Conservation (phyloP, 2,888 invertebrate species). For the Dilophus febrilis region DNA sequence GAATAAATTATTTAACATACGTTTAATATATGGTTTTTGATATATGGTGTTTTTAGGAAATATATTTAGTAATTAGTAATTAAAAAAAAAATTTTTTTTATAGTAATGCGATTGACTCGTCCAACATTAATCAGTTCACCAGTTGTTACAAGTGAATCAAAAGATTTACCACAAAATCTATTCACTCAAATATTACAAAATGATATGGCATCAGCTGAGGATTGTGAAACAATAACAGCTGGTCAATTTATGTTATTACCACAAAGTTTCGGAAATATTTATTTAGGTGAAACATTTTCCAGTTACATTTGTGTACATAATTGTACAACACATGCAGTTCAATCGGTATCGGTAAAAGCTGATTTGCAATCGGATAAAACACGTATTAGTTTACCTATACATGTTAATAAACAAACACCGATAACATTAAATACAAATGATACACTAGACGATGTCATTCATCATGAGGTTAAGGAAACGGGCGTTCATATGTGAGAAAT, state of each 20-base stretch:
- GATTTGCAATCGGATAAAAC: conserved; percentile 89
- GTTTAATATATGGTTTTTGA: too few species aligned
- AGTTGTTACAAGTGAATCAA: conserved; percentile 67
- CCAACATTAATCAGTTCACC: conserved; percentile 72
- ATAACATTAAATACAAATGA: conserved; percentile 53
- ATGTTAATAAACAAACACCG: conserved; percentile 43
- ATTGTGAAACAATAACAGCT: conserved; percentile 64
- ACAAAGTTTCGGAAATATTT: conserved; percentile 95
- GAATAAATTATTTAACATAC: too few species aligned
- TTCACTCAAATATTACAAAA: conserved; percentile 61
- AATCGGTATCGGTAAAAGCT: conserved; percentile 73
- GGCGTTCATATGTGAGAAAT: conserved; percentile 80
- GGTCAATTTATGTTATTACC: conserved; percentile 86
- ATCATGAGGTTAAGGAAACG: conserved; percentile 98
- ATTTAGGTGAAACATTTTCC: conserved; percentile 94
- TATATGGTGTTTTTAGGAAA: too few species aligned
- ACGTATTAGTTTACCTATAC: conserved; percentile 62
- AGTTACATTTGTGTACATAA: conserved; percentile 96
- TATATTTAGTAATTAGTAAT: too few species aligned
- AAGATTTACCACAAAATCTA: conserved; percentile 68
- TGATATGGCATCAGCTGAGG: conserved; percentile 68
- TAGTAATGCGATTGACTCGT: conserved; percentile 86
- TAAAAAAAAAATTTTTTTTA: too few species aligned
- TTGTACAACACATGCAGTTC: conserved; percentile 70
- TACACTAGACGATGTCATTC: conserved; percentile 87